Evolutionary conservation across 2,888 invertebrate species (phyloP).

Genomic region (Melipona bicolor): DNA sequence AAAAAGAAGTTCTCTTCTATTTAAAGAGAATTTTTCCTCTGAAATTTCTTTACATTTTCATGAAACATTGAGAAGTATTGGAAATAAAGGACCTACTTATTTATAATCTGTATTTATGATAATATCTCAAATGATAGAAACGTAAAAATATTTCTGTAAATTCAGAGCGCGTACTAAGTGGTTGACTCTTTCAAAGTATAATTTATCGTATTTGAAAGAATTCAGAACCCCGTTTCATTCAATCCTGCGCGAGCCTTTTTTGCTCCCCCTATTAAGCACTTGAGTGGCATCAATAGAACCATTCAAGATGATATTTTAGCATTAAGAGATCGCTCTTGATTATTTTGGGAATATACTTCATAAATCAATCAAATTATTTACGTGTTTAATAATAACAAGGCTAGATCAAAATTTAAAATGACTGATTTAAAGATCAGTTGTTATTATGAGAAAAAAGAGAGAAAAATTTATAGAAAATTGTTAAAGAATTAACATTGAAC

Average conservation of each 20-base stretch:
- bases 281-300: slow-evolving; percentile 25
- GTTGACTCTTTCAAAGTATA: slow-evolving; percentile 7
- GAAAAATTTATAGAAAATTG: not conserved
- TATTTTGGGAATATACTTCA: slow-evolving; percentile 10
- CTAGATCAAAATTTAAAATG: not conserved
- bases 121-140: not conserved
- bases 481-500: not conserved
- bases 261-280: slow-evolving; percentile 24
- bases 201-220: slow-evolving; percentile 24
- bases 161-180: not conserved
- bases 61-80: not conserved
- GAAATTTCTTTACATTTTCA: not conserved
- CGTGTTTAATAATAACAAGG: not conserved
- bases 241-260: slow-evolving; percentile 4
- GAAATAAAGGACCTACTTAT: not conserved
- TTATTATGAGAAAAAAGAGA: not conserved
- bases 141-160: slow-evolving; percentile 7
- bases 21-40: not conserved
- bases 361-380: not conserved
- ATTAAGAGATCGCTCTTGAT: slow-evolving; percentile 32
- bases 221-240: slow-evolving; percentile 15
- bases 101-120: not conserved
- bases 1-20: not conserved
- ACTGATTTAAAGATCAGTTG: not conserved
- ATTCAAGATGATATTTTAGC: slow-evolving; percentile 17